Base-by-base conservation (phyloP, 2,888 invertebrate genomes). In the Lacanobia wlatinum region DNA sequence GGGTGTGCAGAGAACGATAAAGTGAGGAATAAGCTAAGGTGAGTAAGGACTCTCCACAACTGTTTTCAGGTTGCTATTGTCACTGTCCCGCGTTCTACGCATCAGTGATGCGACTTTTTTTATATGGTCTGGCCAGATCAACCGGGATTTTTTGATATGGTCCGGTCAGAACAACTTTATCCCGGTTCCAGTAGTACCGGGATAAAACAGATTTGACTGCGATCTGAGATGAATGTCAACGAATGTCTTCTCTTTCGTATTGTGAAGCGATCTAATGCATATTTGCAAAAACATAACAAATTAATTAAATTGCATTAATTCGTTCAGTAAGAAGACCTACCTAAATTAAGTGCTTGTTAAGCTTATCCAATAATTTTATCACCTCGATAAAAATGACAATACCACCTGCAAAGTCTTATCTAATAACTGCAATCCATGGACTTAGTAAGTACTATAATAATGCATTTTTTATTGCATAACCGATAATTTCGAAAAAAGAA, bases 331-430 rank as follows among this genome's bases (percentile, higher is more conserved):
- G 21, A 21, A 53, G 38, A 67, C n/a, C 28, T 21, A 4, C 16
- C 66, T 12, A 64, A 40, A 66, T 14, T 14, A 68, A 43, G 12
- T 18, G 4, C 21, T 43, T 8, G 48, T 43, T 43, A 18, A 21
- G 12, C 23, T 48, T 16, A 72, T 23, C 43, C 38, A 43, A 71
- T 23, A 34, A 48, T 56, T 16, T 55, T 55, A 48, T 55, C 18
- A 14, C 1, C 38, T 40, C 5, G 53, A 72, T 74, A 64, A 63
- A 59, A 53, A 46, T 38, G 14, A n/a, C 40, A 73, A 28, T 5
- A 61, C 12, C 21, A 53, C n/a, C 34, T 46, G 52, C 61, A 60
- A 34, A 34, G 14, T 56, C 55, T 23, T 75, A 75, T 58, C 43
- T 58, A 7, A 21, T 21, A 40, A 68, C 18, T 76, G 68, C 16